Percentiles rank a stretch among this genome's conserved stretches.
Conservation (phyloP, 2,113 vertebrate genomes). For the Grantiella picta region DNA sequence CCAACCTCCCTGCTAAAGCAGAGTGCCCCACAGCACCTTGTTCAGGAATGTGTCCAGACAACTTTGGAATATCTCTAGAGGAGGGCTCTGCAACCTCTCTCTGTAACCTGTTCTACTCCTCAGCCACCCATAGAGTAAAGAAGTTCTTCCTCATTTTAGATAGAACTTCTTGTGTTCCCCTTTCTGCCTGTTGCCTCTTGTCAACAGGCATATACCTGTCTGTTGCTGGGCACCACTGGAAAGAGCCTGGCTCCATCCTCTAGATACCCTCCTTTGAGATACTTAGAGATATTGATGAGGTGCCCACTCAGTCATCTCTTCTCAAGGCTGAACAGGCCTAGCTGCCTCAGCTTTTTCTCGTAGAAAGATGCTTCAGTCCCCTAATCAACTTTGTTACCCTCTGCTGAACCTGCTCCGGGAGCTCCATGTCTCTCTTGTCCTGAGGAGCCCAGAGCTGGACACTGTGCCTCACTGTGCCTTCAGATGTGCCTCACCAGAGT, state of each 20-base stretch:
- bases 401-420: background rate
- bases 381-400: background rate
- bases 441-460: background rate
- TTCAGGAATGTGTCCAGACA: background rate
- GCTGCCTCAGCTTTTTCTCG: fast-evolving
- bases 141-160: background rate
- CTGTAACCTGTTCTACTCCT: background rate
- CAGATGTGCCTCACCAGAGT: background rate
- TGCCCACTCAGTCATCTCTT: fast-evolving
- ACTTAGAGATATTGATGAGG: background rate
- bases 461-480: too few relatives aligned
- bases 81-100: background rate
- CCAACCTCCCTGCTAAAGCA: background rate
- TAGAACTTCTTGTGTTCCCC: background rate
- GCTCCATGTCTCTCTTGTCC: background rate
- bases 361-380: background rate
- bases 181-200: background rate
- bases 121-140: background rate
- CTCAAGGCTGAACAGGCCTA: background rate
- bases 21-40: background rate
- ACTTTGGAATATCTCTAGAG: fast-evolving
- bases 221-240: background rate
- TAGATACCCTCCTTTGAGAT: background rate
- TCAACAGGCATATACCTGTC: background rate
- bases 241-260: background rate